Evolutionary conservation across 2,888 invertebrate genomes (phyloP), one percentile per base, ranked within the genome.

Genomic region (Nomada flava): DNA sequence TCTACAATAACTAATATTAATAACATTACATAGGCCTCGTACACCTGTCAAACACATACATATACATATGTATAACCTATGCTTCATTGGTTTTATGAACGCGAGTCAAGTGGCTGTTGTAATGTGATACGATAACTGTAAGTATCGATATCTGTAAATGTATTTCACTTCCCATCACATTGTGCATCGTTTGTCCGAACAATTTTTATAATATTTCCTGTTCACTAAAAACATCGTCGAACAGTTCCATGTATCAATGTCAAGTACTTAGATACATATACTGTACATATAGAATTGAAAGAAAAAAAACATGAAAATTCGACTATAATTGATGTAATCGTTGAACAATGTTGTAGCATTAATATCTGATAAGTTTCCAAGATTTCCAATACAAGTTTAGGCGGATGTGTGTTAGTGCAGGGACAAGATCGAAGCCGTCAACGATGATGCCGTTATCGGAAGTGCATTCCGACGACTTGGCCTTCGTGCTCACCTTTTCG

Each of bases 401-500:
- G 59, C 10, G 55, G 15, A 50, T 65, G 2, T 47, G 75, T 55
- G 52, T 59, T 69, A 11, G 57, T 52, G 62, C 50, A 55, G 42
- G 71, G 71, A 64, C 73, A 62, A 76, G 64, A 74, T 82, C 70
- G 67, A 55, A 76, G 70, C 76, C 79, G 79, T 73, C 79, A 79
- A 82, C 76, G 78, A 68, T 76, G 82, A 69, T 82, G 79, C 79
- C 80, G 73, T 81, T 86, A 82, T 86, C 84, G 76, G 76, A 76
- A 76, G 57, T 76, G 79, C 76, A 77, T 84, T 83, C 86, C 86
- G 75, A 63, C 70, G 71, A 74, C 64, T 82, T 76, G 79, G 69
- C 86, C 82, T 82, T 81, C 87, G 75, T 64, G 83, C 92, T 92
- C 90, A 92, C 92, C 92, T 92, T 79, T 68, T 86, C 83, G 90